Evolutionary conservation across 1,140 invertebrate species (phyloP), one percentile per base, ranked within the genome.

Genomic region (Eufriesea mexicana): DNA sequence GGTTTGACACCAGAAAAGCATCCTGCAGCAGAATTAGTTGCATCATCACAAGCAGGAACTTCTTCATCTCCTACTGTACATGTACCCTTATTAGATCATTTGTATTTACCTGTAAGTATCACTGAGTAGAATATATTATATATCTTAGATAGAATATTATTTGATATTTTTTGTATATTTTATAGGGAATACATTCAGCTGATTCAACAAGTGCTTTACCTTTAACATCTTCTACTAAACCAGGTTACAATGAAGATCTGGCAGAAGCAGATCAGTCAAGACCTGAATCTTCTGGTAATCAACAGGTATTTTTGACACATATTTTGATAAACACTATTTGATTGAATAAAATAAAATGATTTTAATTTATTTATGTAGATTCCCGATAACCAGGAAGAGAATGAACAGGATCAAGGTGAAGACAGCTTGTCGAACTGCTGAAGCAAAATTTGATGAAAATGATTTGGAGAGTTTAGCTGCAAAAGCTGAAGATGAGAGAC

Each of bases 241-340:
- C 91, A n/a, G 90, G 88, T 25, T 91, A 91, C 68, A 92, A 95
- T 80, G 94, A 93, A 77, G 95, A 95, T 74, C 86, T 95, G 20
- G 95, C 95, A 7, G 95, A 95, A 86, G 95, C 95, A 54, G 95
- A 95, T 91, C 95, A 95, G 83, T 92, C 92, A 5, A 88, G 91
- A 64, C 90, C 91, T 16, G 91, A 92, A 82, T 89, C 91, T 79
- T 91, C 90, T 14, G 84, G 79, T 57, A 90, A 87, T 86, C 89
- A 91, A 84, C 91, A 92, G 78, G 91, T 92, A 88, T 14, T 51
- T 64, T 35, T 25, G 25, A 54, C 5, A 49, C 2, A n/a, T 73
- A n/a, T 57, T 71, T 55, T 54, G 10, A 20, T 42, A 28, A 74
- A 28, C 35, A n/a, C 66, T 62, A n/a, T 61, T 23, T 62, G 67